Evolutionary conservation across 2,797 vertebrate genomes (phyloP), one percentile per base, ranked within the genome.

Genomic region (Leucoraja ocellata): DNA sequence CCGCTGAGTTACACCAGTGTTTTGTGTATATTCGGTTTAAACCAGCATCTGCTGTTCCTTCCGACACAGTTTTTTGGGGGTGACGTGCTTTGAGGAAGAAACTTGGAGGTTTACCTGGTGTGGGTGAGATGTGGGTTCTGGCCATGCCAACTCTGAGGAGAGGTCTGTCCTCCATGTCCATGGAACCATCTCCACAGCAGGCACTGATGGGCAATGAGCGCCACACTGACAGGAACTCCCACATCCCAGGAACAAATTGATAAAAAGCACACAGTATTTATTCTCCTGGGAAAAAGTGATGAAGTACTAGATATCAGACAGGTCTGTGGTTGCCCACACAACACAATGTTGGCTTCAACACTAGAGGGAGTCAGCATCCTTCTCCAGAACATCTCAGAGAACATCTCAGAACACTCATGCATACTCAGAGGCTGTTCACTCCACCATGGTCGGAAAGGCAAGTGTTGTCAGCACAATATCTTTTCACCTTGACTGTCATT

Each of bases 321-420:
- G 32, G 32, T 83, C 23, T 63, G 16, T 9, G 10, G 9, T 23
- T 76, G 10, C 11, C 2, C 39, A 23, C 63, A 6, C 13, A 71
- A 39, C 63, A 32, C 61, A 39, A 16, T 1, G 73, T 23, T 11
- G 65, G 14, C 68, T 54, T 74, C 25, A 14, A 76, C 90, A 74
- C 90, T 54, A 92, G 90, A 54, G 90, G 90, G 90, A 74, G 90
- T 39, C 71, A 76, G 39, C 5, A 5, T 71, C 11, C 90, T 74
- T 54, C 71, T 16, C 32, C 39, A 18, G 23, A 71, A 32, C 25
- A 32, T 2, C 25, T 16, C 0, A 36, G n/a, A 14, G 13, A 16
- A 28, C 16, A 63, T 1, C 28, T 32, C 5, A 21, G 23, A 46
- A 46, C 46, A 0, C 6, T 58, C 23, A 46, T 25, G 14, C 63